Evolutionary conservation across 1,140 invertebrate genomes (phyloP), one percentile per base, ranked within the genome.

Genomic region (Pseudomyrmex dendroicus): DNA sequence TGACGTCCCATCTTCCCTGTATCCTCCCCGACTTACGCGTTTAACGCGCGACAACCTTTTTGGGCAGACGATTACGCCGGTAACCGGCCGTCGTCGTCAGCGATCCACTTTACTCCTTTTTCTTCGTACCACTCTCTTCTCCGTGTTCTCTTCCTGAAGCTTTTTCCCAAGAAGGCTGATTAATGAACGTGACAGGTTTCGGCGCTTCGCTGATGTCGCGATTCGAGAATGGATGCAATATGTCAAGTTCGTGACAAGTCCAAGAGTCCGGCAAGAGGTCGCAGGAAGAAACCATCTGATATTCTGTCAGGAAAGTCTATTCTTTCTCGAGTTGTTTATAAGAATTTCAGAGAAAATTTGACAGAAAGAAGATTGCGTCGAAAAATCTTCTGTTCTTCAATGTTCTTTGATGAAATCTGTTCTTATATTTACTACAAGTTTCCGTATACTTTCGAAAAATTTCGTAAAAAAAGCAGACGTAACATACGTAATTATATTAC

Each of bases 181-280:
- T 85, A 84, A 85, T 72, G 63, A 85, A 66, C 68, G 84, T 68
- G 76, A 86, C 85, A 73, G 83, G 73, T 86, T 85, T 86, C 54
- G 83, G 74, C 63, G 63, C 68, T 68, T 63, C 35, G 54, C n/a
- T 15, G 64, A 54, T 57, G 73, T 83, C 66, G 50, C 50, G n/a
- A 62, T 48, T 72, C 73, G 50, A 84, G 57, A 80, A 54, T 56
- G 84, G 67, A 85, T 68, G 85, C 85, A 50, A 62, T 59, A 44
- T 57, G 52, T 72, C 73, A 56, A 50, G 12, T 13, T 57, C 46
- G 66, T 20, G 76, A 70, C 73, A 77, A 63, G 73, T 25, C 25
- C 25, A 25, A 25, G 25, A 25, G 25, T 66, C 25, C n/a, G 46
- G n/a, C 72, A 50, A 64, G 48, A 64, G 50, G 61, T 76, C 61